A percentile compares a stretch with the other conserved stretches of the same genome.
phyloP scores from a whole-genome alignment of 2,113 vertebrate species.

The Urocolius indicus region DNA sequence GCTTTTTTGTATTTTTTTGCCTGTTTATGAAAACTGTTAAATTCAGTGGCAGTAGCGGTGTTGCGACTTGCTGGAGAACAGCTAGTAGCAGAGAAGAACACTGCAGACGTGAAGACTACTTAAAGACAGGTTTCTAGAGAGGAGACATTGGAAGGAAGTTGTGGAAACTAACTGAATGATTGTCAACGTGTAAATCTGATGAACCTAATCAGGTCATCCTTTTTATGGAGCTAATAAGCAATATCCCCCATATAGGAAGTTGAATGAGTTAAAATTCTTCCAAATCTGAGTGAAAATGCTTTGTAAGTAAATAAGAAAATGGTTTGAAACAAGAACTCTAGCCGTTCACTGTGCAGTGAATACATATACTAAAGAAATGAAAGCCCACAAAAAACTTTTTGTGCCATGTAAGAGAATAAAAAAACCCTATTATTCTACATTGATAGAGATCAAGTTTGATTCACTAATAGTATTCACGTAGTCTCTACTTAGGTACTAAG shows the following conservation, averaged over 20 bases:
- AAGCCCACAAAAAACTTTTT: slow-evolving; percentile 1
- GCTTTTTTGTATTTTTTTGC: neutral
- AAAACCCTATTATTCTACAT: slow-evolving; percentile 20
- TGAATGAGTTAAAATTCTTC: neutral
- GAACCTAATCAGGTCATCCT: neutral
- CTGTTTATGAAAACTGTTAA: neutral
- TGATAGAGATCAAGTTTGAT: slow-evolving; percentile 47
- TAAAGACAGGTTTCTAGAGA: neutral
- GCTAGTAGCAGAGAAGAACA: neutral
- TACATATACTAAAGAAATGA: neutral
- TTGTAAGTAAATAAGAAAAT: neutral
- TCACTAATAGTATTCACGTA: slow-evolving; percentile 37
- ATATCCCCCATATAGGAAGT: neutral
- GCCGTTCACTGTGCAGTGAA: neutral
- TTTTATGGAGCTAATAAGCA: neutral
- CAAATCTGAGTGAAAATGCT: neutral
- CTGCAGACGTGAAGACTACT: neutral
- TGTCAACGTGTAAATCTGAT: neutral
- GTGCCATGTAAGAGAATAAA: slow-evolving; percentile 7
- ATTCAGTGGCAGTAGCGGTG: neutral
- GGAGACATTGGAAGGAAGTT: neutral
- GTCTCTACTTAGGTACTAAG: slow-evolving; percentile 43
- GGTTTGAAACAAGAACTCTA: neutral
- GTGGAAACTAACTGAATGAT: neutral
- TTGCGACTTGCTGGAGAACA: neutral